Conservation (phyloP, 2,888 invertebrate species). For the Cheilosia impressa region DNA sequence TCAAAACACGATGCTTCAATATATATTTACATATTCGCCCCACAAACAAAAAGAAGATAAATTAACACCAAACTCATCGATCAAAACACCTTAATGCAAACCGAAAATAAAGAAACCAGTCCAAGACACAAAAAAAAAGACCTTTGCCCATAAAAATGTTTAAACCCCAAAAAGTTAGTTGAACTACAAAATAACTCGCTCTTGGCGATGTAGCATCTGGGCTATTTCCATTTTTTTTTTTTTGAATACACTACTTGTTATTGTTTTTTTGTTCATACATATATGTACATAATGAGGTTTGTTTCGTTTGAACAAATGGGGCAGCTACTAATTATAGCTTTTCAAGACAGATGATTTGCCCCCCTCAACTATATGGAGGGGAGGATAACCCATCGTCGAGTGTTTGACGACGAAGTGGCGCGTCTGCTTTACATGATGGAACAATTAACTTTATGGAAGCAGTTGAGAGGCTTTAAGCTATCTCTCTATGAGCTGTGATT, state of each 20-base stretch:
- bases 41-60: conserved; percentile 38
- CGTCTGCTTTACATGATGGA: conserved; percentile 68
- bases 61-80: conserved; percentile 69
- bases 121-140: neutral
- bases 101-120: conserved; percentile 17
- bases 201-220: conserved; percentile 21
- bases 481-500: conserved; percentile 50
- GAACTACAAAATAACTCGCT: conserved; percentile 30
- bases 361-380: neutral
- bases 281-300: neutral
- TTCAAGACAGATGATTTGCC: conserved; percentile 51
- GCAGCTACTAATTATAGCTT: conserved; percentile 58
- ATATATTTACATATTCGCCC: conserved; percentile 58
- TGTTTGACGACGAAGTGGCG: conserved; percentile 28
- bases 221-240: conserved; percentile 17
- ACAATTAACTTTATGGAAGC: conserved; percentile 60
- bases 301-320: conserved; percentile 57
- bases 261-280: neutral
- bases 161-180: conserved; percentile 23
- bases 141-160: neutral
- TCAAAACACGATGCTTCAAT: conserved; percentile 45
- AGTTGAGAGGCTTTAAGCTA: conserved; percentile 53
- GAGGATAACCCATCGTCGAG: conserved; percentile 8
- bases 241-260: conserved; percentile 15
- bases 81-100: conserved; percentile 59